Evolutionary conservation across 2,797 vertebrate species (phyloP).

Genomic region (Sphaeramia orbicularis): DNA sequence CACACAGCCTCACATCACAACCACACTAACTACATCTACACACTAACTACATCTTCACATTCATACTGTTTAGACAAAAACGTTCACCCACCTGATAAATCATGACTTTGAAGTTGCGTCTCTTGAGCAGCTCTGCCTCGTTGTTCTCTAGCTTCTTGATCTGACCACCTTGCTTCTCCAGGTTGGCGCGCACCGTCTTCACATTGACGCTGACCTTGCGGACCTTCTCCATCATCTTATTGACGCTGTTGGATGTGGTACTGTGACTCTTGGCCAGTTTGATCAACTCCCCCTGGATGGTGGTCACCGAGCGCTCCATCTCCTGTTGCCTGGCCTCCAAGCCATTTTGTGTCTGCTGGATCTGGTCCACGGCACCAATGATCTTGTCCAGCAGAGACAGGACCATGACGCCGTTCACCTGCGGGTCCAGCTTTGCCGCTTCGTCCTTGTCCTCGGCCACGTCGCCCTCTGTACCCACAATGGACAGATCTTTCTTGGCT

Average conservation of each 20-base stretch:
- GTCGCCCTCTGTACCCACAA: conserved; percentile 74
- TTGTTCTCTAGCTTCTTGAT: conserved; percentile 97
- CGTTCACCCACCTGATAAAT: conserved; percentile 92
- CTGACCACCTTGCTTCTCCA: conserved; percentile 96
- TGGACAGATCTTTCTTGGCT: conserved; percentile 85
- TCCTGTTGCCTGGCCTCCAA: conserved; percentile 95
- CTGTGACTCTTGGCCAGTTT: conserved; percentile 95
- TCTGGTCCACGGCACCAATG: conserved; percentile 98
- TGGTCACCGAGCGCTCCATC: conserved; percentile 94
- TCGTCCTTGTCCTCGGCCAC: conserved; percentile 49
- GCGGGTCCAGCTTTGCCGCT: conserved; percentile 85
- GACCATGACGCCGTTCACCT: conserved; percentile 95
- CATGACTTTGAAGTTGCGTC: conserved; percentile 99
- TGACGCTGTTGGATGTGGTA: conserved; percentile 95
- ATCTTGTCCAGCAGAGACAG: conserved; percentile 96
- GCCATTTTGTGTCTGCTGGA: conserved; percentile 95
- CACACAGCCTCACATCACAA: not conserved
- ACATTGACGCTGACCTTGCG: conserved; percentile 97
- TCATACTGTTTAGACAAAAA: not conserved
- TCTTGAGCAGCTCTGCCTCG: conserved; percentile 94
- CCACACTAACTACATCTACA: conserved; percentile 9
- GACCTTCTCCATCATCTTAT: conserved; percentile 98
- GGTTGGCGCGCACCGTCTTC: conserved; percentile 93
- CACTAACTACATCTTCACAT: conserved; percentile 3
- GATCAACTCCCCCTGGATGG: conserved; percentile 94